Base-by-base conservation (phyloP, 2,113 vertebrate genomes). In the Miniopterus natalensis region DNA sequence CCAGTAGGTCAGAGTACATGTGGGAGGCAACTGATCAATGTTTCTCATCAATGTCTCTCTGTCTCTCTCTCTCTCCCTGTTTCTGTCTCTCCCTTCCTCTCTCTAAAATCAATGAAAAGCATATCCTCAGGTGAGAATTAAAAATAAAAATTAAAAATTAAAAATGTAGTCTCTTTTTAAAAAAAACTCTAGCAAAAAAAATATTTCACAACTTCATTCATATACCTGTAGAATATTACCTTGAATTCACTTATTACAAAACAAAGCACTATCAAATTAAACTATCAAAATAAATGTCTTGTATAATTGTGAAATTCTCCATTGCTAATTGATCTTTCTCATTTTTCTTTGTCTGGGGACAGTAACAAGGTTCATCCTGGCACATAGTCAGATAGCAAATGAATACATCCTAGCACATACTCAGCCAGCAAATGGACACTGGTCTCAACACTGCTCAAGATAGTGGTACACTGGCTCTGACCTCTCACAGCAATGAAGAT, bases 211-310 rank as follows among this genome's bases (percentile, higher is more conserved):
- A 86, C 8, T 88, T 90, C 49, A 14, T 31, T 92, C 20, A 40
- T 6, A 4, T 63, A 85, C n/a, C 23, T 84, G 71, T 0, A 90
- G 18, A 49, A 65, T 61, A 78, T 40, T 94, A 84, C 47, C 47
- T 81, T 73, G 36, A 89, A 85, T 77, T 59, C 23, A 86, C 29
- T 53, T 81, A 74, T 65, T 78, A 70, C 5, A 78, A 92, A 65
- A 65, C 51, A 96, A 89, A 96, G 23, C 29, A 70, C 20, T 51
- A 45, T 65, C 63, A 65, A 65, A 31, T 65, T 66, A 68, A 91
- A 70, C 65, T 84, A 57, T 51, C 57, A 96, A 78, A 90, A 42
- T 87, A 88, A 95, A 88, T 47, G 73, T 57, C 68, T 81, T 83
- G 13, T 0, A 79, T 45, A 94, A 86, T 6, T 51, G 65, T 51